Evolutionary conservation across 2,888 invertebrate species (phyloP).

Genomic region (Scrobipalpa costella): DNA sequence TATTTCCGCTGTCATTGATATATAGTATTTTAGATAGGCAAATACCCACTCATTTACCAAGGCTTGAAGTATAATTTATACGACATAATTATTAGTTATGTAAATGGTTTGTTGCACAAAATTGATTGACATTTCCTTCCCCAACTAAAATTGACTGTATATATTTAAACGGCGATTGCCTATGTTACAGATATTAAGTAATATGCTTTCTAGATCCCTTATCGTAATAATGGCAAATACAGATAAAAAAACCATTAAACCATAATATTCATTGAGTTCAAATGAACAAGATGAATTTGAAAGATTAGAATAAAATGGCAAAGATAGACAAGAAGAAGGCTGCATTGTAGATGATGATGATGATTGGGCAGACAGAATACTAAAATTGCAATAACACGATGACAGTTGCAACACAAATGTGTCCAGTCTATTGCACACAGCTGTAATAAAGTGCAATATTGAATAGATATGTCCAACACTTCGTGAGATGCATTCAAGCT

Average conservation of each 20-base stretch:
- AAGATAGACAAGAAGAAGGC: neutral
- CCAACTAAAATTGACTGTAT: neutral
- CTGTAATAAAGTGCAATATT: conserved; percentile 1
- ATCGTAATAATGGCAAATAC: neutral
- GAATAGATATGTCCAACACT: neutral
- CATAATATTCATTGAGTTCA: too few species aligned
- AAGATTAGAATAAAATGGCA: neutral
- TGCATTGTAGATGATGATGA: neutral
- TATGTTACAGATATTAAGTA: neutral
- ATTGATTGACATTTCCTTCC: conserved; percentile 15
- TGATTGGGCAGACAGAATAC: neutral
- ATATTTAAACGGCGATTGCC: neutral
- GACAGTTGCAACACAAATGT: conserved; percentile 5
- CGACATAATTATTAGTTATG: neutral
- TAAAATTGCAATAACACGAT: conserved; percentile 3
- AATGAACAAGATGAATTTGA: neutral
- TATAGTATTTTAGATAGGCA: neutral
- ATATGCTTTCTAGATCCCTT: neutral
- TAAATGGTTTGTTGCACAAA: neutral
- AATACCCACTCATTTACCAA: neutral
- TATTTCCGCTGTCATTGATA: neutral
- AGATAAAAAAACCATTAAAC: too few species aligned
- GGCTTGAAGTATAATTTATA: neutral
- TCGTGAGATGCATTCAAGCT: neutral
- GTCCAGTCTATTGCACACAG: neutral